Percentiles rank a stretch among this genome's conserved stretches.
These are phyloP conservation scores for Coturnix japonica DNA, from an alignment of 2,113 vertebrate genomes.

Conservation along the genomic window DNA sequence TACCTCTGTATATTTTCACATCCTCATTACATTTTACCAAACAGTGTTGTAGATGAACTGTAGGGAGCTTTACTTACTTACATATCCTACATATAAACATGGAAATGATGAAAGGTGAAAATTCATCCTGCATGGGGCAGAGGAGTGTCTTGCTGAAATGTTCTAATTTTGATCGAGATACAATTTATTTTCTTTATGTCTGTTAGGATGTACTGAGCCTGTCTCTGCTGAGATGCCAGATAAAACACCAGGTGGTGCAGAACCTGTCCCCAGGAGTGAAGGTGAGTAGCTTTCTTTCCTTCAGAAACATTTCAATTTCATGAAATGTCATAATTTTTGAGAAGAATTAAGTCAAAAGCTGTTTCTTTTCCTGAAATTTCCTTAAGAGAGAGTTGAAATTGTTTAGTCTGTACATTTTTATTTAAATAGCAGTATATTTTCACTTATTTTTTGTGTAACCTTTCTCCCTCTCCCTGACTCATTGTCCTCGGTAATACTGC, in stretches of 20 bases:
- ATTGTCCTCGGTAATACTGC: not conserved
- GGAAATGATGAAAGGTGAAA: conserved; percentile 8
- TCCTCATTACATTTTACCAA: not conserved
- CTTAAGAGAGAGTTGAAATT: not conserved
- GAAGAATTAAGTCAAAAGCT: not conserved
- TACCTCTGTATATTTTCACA: not conserved
- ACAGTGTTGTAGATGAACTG: not conserved
- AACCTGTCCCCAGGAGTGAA: conserved; percentile 35
- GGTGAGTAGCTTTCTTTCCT: conserved; percentile 7
- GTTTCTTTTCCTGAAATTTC: not conserved
- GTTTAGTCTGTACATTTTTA: not conserved
- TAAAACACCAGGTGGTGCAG: conserved; percentile 61
- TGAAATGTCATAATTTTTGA: not conserved
- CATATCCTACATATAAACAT: not conserved
- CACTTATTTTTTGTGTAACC: not conserved
- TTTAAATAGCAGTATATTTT: not conserved
- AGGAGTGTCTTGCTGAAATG: not conserved
- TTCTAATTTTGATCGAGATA: not conserved
- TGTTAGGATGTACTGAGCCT: conserved; percentile 45
- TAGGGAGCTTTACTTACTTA: not conserved
- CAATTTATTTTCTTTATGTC: conserved; percentile 50
- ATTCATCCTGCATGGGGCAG: not conserved
- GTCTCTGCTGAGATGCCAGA: conserved; percentile 61
- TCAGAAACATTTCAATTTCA: not conserved
- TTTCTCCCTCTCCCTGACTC: not conserved